A percentile compares a stretch with the other conserved stretches of the same genome.
Conservation (phyloP, 2,797 vertebrate genomes). For the Percopsis omiscomaycus region DNA sequence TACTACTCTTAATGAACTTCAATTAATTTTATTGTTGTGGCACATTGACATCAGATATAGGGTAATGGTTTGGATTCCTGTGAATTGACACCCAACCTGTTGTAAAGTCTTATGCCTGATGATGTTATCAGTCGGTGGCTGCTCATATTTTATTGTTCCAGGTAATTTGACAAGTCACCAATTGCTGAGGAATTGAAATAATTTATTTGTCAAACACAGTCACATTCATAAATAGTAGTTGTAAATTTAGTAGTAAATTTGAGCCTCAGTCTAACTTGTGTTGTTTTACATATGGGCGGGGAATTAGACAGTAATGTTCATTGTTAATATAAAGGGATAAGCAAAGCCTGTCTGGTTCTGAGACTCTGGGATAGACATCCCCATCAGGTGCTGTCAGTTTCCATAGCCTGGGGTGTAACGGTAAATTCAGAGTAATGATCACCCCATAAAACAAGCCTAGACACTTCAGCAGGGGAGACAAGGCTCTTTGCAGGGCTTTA, state of each 20-base stretch:
- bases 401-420: constrained; percentile 56
- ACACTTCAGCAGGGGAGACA: constrained; percentile 43
- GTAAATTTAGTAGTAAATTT: constrained; percentile 10
- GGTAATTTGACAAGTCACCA: background rate
- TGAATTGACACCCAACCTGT: constrained; percentile 23
- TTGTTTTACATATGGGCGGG: constrained; percentile 17
- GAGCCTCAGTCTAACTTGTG: constrained; percentile 1
- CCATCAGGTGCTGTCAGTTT: constrained; percentile 59
- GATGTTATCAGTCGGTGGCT: constrained; percentile 15
- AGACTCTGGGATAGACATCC: constrained; percentile 23
- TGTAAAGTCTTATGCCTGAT: constrained; percentile 30
- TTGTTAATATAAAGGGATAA: constrained; percentile 24
- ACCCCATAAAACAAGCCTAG: constrained; percentile 63
- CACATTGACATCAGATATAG: constrained; percentile 28
- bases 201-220: no score
- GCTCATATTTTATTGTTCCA: constrained; percentile 11
- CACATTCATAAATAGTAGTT: no score
- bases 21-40: constrained; percentile 13
- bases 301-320: constrained; percentile 5
- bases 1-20: background rate
- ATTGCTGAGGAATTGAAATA: constrained; percentile 13
- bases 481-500: constrained; percentile 2
- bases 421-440: constrained; percentile 49
- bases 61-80: constrained; percentile 30
- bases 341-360: constrained; percentile 25